These are phyloP conservation scores for Leptinotarsa defecta DNA, from an alignment of 1,140 invertebrate genomes.

Conservation along the genomic window DNA sequence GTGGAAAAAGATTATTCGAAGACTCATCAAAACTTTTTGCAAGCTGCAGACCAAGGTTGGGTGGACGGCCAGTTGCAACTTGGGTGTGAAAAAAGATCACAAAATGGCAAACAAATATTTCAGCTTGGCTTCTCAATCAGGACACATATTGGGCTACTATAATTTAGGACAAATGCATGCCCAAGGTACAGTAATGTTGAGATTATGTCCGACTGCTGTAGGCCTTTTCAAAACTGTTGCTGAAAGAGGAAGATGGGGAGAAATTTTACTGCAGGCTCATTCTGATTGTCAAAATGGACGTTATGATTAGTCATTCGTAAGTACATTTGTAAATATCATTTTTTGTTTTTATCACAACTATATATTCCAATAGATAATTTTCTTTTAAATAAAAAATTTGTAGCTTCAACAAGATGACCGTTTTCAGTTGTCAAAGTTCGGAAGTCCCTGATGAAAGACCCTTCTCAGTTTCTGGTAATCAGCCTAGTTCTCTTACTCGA, in stretches of 20 bases:
- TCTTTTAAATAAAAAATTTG: neutral
- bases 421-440: no score
- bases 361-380: neutral
- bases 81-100: constrained; percentile 87
- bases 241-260: constrained; percentile 94
- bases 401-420: no score
- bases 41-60: constrained; percentile 91
- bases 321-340: neutral
- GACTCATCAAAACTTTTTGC: constrained; percentile 91
- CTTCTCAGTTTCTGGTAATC: no score
- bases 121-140: constrained; percentile 94
- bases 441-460: no score
- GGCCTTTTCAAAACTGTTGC: constrained; percentile 97
- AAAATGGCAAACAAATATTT: constrained; percentile 97
- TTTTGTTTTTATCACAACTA: neutral
- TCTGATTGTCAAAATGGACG: no score
- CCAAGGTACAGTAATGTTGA: constrained; percentile 90
- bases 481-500: no score
- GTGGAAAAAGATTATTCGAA: constrained; percentile 88
- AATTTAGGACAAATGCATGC: constrained; percentile 98
- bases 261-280: constrained; percentile 85
- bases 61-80: constrained; percentile 97
- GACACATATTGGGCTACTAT: constrained; percentile 95
- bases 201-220: constrained; percentile 88
- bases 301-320: no score